A percentile compares a stretch with the other conserved stretches of the same genome.
These are phyloP conservation scores for Radopholus similis DNA, from an alignment of 1,140 invertebrate genomes.

Conservation along the genomic window DNA sequence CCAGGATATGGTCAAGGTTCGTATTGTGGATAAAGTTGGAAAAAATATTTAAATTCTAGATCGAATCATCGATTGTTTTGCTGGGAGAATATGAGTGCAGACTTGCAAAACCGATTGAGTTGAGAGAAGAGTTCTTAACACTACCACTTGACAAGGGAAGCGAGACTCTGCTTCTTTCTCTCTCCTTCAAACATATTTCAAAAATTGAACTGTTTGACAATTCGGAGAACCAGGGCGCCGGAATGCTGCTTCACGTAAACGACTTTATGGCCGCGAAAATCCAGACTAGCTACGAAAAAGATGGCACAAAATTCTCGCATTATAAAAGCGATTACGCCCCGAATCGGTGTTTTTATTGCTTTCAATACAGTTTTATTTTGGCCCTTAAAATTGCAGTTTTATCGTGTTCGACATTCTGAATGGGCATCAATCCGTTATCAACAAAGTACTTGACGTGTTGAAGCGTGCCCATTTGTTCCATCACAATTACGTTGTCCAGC, in stretches of 20 bases:
- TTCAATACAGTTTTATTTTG: not conserved
- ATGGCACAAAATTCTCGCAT: conserved; percentile 1
- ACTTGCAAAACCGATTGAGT: not conserved
- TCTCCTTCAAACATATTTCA: conserved; percentile 28
- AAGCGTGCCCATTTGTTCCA: conserved; percentile 9
- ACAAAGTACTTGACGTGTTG: conserved; percentile 22
- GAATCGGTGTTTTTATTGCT: not conserved
- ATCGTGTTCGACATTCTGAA: conserved; percentile 43
- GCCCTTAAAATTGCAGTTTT: conserved; percentile 26
- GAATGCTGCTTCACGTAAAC: conserved; percentile 33
- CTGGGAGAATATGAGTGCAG: conserved; percentile 15
- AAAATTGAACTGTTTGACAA: conserved; percentile 32
- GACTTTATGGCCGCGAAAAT: conserved; percentile 35
- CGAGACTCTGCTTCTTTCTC: conserved; percentile 12
- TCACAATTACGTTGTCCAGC: conserved; percentile 25
- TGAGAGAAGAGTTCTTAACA: conserved; percentile 9
- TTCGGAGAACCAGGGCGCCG: conserved; percentile 32
- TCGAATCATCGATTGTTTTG: conserved; percentile 21
- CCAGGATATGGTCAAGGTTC: too few species aligned
- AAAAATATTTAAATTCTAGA: not conserved
- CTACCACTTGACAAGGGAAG: conserved; percentile 13
- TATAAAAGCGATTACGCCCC: not conserved
- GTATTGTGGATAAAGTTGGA: not conserved
- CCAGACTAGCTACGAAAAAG: conserved; percentile 14
- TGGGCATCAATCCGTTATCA: conserved; percentile 21